Percentiles rank a stretch among this genome's conserved stretches.
Conservation (phyloP, 2,113 vertebrate genomes). For the Actenoides lindsayi region DNA sequence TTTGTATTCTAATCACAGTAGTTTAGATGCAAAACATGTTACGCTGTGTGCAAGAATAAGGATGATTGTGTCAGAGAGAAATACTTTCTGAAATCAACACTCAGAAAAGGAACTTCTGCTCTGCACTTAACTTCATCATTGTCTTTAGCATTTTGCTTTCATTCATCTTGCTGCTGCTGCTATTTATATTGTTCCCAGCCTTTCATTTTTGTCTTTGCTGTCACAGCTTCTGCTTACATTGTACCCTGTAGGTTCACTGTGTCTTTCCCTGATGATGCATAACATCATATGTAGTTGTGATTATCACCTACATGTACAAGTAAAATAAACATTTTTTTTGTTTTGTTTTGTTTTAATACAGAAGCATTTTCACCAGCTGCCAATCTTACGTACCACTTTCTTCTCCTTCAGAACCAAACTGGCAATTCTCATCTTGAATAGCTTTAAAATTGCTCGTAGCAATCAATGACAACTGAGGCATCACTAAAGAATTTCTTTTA, state of each 20-base stretch:
- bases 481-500: slow-evolving; percentile 86
- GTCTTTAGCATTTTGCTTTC: slow-evolving; percentile 13
- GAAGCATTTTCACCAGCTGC: slow-evolving; percentile 53
- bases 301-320: slow-evolving; percentile 55
- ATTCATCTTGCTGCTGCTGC: slow-evolving; percentile 3
- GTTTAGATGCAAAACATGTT: slow-evolving; percentile 16
- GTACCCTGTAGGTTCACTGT: not conserved
- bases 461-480: slow-evolving; percentile 85
- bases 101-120: slow-evolving; percentile 2
- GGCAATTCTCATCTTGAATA: slow-evolving; percentile 81
- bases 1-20: not conserved
- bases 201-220: slow-evolving; percentile 34
- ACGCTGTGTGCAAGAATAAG: not conserved
- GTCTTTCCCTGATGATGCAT: slow-evolving; percentile 39
- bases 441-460: slow-evolving; percentile 83
- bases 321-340: slow-evolving; percentile 1
- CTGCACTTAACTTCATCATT: not conserved
- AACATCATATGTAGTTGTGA: slow-evolving; percentile 14
- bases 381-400: slow-evolving; percentile 62
- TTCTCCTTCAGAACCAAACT: slow-evolving; percentile 73
- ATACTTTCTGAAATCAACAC: not conserved
- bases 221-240: slow-evolving; percentile 2
- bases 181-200: not conserved
- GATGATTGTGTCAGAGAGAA: not conserved
- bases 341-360: not conserved